Evolutionary conservation across 2,888 invertebrate species (phyloP).

Genomic region (Coremacera marginata): DNA sequence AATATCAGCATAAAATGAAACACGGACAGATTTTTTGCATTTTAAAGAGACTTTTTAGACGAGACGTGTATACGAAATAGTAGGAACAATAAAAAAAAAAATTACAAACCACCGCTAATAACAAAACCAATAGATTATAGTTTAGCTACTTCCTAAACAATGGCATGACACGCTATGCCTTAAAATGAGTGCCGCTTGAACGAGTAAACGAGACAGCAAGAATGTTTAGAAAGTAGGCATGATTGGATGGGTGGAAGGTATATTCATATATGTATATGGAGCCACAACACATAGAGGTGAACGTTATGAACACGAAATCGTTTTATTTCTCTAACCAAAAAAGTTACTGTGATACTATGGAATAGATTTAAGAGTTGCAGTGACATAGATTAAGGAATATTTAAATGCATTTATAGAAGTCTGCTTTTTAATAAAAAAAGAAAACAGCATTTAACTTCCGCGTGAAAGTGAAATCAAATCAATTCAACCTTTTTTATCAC

Average conservation of each 20-base stretch:
- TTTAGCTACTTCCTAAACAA: constrained; percentile 26
- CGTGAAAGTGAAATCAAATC: too few relatives aligned
- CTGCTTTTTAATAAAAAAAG: too few relatives aligned
- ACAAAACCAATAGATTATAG: neutral
- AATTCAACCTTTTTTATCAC: too few relatives aligned
- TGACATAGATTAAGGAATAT: neutral
- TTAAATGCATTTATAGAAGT: too few relatives aligned
- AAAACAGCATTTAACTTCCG: too few relatives aligned
- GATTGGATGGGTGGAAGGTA: neutral
- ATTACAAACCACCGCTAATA: neutral
- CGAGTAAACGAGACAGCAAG: neutral
- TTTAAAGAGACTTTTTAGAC: neutral
- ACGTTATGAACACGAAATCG: too few relatives aligned
- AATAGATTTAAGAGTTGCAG: neutral
- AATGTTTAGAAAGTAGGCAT: neutral
- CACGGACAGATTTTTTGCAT: neutral
- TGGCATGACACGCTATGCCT: constrained; percentile 21
- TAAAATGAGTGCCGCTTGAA: neutral
- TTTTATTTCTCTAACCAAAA: neutral
- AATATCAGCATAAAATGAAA: neutral
- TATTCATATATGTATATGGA: too few relatives aligned
- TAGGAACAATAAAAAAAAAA: too few relatives aligned
- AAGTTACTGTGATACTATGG: neutral
- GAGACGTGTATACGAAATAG: neutral
- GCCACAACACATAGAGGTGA: too few relatives aligned